These are phyloP conservation scores for Tapirus terrestris DNA, from an alignment of 2,113 vertebrate species.

Conservation along the genomic window DNA sequence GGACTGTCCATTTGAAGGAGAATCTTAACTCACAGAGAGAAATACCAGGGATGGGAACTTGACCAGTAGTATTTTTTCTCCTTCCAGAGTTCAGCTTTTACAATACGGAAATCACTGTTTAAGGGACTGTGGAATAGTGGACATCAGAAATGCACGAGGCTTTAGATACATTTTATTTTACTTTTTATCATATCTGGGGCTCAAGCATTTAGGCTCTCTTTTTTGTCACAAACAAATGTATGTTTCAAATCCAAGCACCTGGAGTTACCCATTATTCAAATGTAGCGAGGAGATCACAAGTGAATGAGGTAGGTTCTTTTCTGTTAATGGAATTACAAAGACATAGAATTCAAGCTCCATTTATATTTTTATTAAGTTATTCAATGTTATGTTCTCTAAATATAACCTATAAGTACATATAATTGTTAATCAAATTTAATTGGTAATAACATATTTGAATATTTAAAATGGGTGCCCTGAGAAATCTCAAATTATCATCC, in stretches of 20 bases:
- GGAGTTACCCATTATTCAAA: background rate
- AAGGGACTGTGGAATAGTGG: background rate
- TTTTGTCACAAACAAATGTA: too few relatives aligned
- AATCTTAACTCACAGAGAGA: background rate
- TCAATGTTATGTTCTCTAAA: background rate
- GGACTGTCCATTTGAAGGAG: background rate
- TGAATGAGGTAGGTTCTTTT: background rate
- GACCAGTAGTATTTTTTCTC: background rate
- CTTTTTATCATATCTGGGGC: background rate
- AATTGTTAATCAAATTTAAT: background rate
- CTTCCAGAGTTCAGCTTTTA: background rate
- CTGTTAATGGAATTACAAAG: background rate
- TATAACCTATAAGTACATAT: background rate
- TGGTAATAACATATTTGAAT: background rate
- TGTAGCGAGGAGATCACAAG: background rate
- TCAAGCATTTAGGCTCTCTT: background rate
- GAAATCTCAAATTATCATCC: background rate
- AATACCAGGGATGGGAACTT: background rate
- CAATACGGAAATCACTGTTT: background rate
- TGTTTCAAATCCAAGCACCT: background rate
- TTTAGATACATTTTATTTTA: background rate
- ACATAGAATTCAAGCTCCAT: background rate
- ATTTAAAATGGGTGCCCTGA: background rate
- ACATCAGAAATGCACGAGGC: background rate
- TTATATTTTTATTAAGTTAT: background rate